Percentiles rank a stretch among this genome's conserved stretches.
phyloP scores from a whole-genome alignment of 2,797 vertebrate genomes.

The Tarsius wallacei region DNA sequence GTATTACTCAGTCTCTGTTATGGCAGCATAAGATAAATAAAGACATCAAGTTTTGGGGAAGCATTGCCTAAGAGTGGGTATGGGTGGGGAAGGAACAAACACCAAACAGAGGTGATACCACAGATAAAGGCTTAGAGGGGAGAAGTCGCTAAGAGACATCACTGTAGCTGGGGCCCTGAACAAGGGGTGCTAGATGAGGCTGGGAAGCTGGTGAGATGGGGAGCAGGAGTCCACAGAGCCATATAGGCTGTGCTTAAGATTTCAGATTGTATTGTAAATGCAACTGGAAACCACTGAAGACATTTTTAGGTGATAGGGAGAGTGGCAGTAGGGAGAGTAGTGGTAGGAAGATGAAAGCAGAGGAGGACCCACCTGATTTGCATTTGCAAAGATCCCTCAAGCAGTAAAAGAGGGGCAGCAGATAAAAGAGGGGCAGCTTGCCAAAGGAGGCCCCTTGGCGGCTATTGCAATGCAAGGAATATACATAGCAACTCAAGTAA shows the following conservation, averaged over 20 bases:
- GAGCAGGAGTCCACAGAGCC: background rate
- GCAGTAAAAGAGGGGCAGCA: background rate
- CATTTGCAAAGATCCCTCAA: background rate
- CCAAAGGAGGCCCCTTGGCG: background rate
- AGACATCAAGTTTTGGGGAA: background rate
- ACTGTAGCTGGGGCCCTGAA: background rate
- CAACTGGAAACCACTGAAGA: background rate
- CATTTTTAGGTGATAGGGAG: background rate
- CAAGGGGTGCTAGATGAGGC: background rate
- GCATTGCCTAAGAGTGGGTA: background rate
- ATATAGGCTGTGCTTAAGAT: background rate
- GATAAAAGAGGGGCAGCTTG: background rate
- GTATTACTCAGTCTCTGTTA: background rate
- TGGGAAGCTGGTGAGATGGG: background rate
- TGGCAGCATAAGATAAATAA: background rate
- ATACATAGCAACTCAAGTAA: background rate
- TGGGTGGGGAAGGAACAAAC: background rate
- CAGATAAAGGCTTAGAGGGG: background rate
- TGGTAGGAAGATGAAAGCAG: background rate
- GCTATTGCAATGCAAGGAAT: background rate
- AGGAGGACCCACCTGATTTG: background rate
- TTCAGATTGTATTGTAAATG: background rate
- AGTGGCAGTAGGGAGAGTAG: no score
- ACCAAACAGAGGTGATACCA: background rate
- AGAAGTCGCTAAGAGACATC: background rate